Base-by-base conservation (phyloP, 1,140 invertebrate genomes). In the Tetramorium simillimum region DNA sequence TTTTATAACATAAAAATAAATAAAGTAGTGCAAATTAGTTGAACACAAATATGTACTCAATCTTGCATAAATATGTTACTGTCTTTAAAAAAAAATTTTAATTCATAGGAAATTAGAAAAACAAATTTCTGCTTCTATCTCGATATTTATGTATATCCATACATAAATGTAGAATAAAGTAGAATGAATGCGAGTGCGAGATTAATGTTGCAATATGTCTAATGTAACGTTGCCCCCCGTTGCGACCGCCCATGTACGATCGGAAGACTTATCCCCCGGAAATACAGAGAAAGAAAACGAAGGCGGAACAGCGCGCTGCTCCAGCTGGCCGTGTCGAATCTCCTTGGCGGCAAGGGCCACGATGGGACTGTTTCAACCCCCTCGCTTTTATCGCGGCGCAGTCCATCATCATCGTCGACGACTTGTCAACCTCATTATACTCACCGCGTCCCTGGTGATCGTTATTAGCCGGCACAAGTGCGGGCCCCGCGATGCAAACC, bases 251-350 rank as follows among this genome's bases (percentile, higher is more conserved):
- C 69, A 46, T 73, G 53, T n/a, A 77, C 10, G 37, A 58, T 16
- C 77, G 72, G 40, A 84, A 85, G 78, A 46, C 85, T 89, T 86
- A 73, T 87, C 88, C 88, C 88, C 85, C 40, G 82, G 86, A 86
- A 88, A 75, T 90, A 65, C 60, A 60, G 56, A 73, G 65, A 43
- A 78, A 24, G 75, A 81, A 86, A 90, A 88, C 37, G 77, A 86
- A 90, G 80, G 67, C 80, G 72, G 62, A 84, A 80, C 88, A 82
- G 89, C 67, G 87, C 81, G 87, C 73, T 73, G 82, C 84, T 84
- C 87, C 95, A 95, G 95, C 95, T 95, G 95, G 89, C 94, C 94
- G 93, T 95, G 85, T 91, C 95, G 90, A 95, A 95, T 95, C 90
- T 86, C 85, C 91, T 92, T 88, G 84, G 70, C 87, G 67, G 76